Evolutionary conservation across 2,888 invertebrate species (phyloP), one percentile per base, ranked within the genome.

Genomic region (Dyspetes luteomarginatus): DNA sequence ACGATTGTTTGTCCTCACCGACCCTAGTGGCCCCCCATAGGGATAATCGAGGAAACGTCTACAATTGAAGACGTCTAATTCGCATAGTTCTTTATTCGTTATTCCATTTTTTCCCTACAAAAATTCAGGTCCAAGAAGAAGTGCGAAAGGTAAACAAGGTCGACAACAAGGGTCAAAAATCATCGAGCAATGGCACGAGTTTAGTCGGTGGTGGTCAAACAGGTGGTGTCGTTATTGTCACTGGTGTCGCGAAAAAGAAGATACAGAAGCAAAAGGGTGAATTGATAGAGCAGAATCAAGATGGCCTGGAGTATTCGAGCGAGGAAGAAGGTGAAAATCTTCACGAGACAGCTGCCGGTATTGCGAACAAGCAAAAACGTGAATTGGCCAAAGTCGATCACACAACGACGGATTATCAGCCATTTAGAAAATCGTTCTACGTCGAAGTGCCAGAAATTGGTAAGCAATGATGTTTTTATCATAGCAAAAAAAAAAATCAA

Each of bases 221-320:
- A 36, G 89, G 92, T 74, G 95, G 96, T 15, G 94, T 97, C 0
- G 95, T 97, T 1, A 97, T 97, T 74, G 94, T 97, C 1, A 96
- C 97, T 0, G 97, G 97, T 4, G 95, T 97, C 3, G 97, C 97
- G 0, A 97, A 97, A 91, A 96, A 96, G 45, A 95, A 95, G 83
- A 93, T 94, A 36, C 94, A 94, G 26, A 96, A 95, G 85, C 95
- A 97, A 86, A 98, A 99, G 90, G 99, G 99, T 69, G 99, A 99
- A 92, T 93, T 99, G n/a, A 98, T 99, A 89, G 99, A 99, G 92
- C 99, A 98, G 91, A 99, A 99, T 93, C 98, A 98, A 92, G 99
- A 99, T 91, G 98, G 98, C 0, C 93, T 99, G 81, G 99, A 98
- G 93, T 99, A 99, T 93, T 98, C 98, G 0, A 98, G 98, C 12